Percentiles rank a stretch among this genome's conserved stretches.
Conservation (phyloP, 1,140 invertebrate species). For the Ganaspis sp. region DNA sequence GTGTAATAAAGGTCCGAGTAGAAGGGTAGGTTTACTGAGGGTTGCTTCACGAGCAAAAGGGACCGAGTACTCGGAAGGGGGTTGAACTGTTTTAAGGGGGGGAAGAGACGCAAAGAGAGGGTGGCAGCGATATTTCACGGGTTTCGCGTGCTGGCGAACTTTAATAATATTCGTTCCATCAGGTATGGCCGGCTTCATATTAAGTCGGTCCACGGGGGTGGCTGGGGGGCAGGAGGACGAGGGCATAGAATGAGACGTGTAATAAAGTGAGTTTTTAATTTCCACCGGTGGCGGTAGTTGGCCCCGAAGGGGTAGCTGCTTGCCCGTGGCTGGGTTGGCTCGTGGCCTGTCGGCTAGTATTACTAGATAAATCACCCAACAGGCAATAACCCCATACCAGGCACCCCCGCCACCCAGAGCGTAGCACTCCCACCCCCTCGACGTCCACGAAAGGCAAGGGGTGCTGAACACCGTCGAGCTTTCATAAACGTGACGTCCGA, state of each 20-base stretch:
- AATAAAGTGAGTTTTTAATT: slow-evolving; percentile 78
- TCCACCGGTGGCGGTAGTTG: slow-evolving; percentile 70
- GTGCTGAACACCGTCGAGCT: slow-evolving; percentile 46
- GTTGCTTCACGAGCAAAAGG: slow-evolving; percentile 33
- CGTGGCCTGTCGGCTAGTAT: slow-evolving; percentile 76
- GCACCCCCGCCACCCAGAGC: slow-evolving; percentile 42
- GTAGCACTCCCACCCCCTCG: slow-evolving; percentile 28
- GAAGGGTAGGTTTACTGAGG: slow-evolving; percentile 45
- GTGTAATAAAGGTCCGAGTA: slow-evolving; percentile 59
- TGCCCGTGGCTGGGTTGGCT: slow-evolving; percentile 58
- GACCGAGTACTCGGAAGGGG: neutral
- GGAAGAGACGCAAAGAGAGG: slow-evolving; percentile 30
- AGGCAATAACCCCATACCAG: slow-evolving; percentile 73
- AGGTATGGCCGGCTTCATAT: slow-evolving; percentile 74
- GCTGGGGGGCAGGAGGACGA: slow-evolving; percentile 40
- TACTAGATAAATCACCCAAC: slow-evolving; percentile 77
- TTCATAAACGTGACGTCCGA: slow-evolving; percentile 65
- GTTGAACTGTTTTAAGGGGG: neutral
- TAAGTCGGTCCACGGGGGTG: slow-evolving; percentile 65
- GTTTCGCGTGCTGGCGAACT: slow-evolving; percentile 73
- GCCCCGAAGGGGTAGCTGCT: slow-evolving; percentile 65
- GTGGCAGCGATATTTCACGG: slow-evolving; percentile 71
- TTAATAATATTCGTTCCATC: slow-evolving; percentile 77
- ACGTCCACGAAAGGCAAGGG: slow-evolving; percentile 37
- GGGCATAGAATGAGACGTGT: slow-evolving; percentile 74